Base-by-base conservation (phyloP, 2,797 vertebrate genomes). In the Phyllotis vaccarum region DNA sequence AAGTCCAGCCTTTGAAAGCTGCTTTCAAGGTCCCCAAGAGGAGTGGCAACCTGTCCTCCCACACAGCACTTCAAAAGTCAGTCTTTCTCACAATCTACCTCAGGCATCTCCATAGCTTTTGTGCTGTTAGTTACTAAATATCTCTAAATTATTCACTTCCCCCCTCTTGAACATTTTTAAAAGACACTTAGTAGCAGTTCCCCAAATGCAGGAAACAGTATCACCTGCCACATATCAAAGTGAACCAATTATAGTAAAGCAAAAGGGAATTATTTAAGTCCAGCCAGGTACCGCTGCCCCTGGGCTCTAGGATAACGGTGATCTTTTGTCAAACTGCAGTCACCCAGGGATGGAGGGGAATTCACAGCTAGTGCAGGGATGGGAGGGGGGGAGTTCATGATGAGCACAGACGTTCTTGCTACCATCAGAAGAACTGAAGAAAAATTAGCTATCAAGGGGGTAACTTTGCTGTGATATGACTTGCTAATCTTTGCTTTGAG, bases 151-250 rank as follows among this genome's bases (percentile, higher is more conserved):
- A 86, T n/a, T 91, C 85, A 22, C 46, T n/a, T 94, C 90, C 27
- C 94, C 94, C 85, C 16, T 72, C 37, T 43, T 72, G n/a, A 82
- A 46, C 81, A 29, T 79, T 74, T 95, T 92, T 74, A 89, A 96
- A 89, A 68, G 40, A 75, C 5, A 64, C 43, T 87, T 94, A 76
- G 19, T 89, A 86, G 24, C 58, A 80, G n/a, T 81, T 79, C 2
- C 34, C 19, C 83, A 88, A 46, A 80, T 52, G 46, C 17, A 95
- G 93, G 64, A 95, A 72, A 54, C 43, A 94, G 24, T 87, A 81
- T 85, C 80, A 91, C 54, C 60, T 91, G 70, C 76, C n/a, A 3
- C 75, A 40, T 56, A 70, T 92, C 58, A 82, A 95, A 89, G 90
- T 76, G 52, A 97, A 92, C 56, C 83, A n/a, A 89, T 66, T 74